Conservation (phyloP, 1,140 invertebrate species). For the Penaeus vannamei region DNA sequence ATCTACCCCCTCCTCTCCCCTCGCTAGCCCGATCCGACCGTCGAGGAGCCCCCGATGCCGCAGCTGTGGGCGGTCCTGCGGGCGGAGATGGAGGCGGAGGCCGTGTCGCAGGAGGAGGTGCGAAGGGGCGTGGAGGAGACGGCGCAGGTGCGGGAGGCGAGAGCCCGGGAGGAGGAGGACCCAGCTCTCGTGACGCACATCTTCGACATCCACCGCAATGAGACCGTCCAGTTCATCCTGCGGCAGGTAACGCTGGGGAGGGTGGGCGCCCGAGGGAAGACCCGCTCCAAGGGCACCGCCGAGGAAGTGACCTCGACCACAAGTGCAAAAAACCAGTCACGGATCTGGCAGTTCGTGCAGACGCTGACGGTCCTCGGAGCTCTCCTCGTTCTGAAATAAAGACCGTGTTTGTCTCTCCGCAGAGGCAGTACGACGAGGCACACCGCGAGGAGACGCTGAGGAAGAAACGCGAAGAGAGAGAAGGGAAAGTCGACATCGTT, state of each 20-base stretch:
- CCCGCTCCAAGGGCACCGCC: not conserved
- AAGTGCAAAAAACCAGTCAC: too few species aligned
- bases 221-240: constrained; percentile 50
- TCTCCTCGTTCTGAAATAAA: too few species aligned
- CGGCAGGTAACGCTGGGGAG: constrained; percentile 21
- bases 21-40: constrained; percentile 51
- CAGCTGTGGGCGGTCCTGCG: constrained; percentile 43
- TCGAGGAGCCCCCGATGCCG: constrained; percentile 34
- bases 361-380: too few species aligned
- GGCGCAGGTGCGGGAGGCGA: not conserved
- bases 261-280: not conserved
- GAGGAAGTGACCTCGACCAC: too few species aligned
- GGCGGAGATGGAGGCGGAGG: constrained; percentile 54
- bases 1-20: not conserved
- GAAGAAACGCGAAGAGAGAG: constrained; percentile 46
- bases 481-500: constrained; percentile 47
- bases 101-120: constrained; percentile 36
- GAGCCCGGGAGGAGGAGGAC: constrained; percentile 25
- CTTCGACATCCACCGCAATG: constrained; percentile 49
- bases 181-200: constrained; percentile 37
- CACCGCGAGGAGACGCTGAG: constrained; percentile 51
- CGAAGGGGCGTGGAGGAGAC: constrained; percentile 50
- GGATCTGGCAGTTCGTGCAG: too few species aligned
- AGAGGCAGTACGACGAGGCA: constrained; percentile 43
- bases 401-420: not conserved